A percentile compares a stretch with the other conserved stretches of the same genome.
Evolutionary conservation across 2,113 vertebrate species (phyloP).

Genomic region (Sardina pilchardus): DNA sequence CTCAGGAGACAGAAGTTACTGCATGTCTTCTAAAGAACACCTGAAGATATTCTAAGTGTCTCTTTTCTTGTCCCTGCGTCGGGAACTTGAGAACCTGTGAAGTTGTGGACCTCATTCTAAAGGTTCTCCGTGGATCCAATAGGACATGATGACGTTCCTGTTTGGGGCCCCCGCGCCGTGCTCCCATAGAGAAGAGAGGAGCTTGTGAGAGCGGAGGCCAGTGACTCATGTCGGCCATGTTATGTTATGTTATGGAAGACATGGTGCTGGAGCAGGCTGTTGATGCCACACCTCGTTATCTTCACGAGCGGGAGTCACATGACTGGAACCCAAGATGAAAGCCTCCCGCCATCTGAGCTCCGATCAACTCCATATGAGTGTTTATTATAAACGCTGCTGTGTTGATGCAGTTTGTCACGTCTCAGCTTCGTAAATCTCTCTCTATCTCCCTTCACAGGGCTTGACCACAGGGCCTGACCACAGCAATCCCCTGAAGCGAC

Average conservation of each 20-base stretch:
- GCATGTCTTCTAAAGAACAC: too few relatives aligned
- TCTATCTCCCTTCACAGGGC: neutral
- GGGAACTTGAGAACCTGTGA: too few relatives aligned
- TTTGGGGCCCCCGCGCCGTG: too few relatives aligned
- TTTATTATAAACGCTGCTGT: neutral
- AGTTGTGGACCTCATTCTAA: too few relatives aligned
- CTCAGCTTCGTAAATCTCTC: neutral
- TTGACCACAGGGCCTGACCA: neutral
- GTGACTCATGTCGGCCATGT: neutral
- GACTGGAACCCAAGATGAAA: constrained; percentile 30
- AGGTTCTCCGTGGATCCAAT: too few relatives aligned
- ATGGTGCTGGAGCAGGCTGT: constrained; percentile 48
- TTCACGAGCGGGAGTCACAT: constrained; percentile 54
- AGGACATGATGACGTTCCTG: too few relatives aligned
- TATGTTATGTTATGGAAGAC: constrained; percentile 43
- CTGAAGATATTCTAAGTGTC: too few relatives aligned
- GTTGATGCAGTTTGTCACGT: neutral
- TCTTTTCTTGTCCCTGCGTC: too few relatives aligned
- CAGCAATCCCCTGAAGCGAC: neutral
- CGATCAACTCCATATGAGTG: constrained; percentile 42
- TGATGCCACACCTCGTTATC: constrained; percentile 53
- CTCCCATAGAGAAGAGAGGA: too few relatives aligned
- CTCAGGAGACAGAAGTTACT: too few relatives aligned
- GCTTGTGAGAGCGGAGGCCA: too few relatives aligned
- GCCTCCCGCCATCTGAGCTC: constrained; percentile 52